phyloP scores from a whole-genome alignment of 2,113 vertebrate species.

The Leucosticte australis region DNA sequence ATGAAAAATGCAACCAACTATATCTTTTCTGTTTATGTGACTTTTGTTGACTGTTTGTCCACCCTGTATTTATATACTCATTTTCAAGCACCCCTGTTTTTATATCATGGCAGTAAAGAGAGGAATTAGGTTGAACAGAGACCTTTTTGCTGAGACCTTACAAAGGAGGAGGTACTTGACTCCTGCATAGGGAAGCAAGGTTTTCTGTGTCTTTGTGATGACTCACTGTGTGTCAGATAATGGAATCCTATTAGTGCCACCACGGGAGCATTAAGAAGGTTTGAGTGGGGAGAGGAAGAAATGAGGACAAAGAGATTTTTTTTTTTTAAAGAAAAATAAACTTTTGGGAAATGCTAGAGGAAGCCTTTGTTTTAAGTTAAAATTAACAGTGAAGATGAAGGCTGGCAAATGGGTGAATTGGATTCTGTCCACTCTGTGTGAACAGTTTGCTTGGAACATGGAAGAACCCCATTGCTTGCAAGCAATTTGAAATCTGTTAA shows the following conservation, averaged over 20 bases:
- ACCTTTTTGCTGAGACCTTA: background rate
- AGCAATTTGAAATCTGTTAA: background rate
- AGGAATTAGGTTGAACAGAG: slow-evolving; percentile 1
- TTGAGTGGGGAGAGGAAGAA: background rate
- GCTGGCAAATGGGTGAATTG: background rate
- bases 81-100: slow-evolving; percentile 4
- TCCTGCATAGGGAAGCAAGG: background rate
- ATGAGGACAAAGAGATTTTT: background rate
- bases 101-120: background rate
- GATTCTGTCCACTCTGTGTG: background rate
- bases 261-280: background rate
- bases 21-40: background rate
- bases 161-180: slow-evolving; percentile 23
- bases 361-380: slow-evolving; percentile 1
- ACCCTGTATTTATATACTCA: background rate
- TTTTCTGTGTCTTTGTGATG: slow-evolving; percentile 45
- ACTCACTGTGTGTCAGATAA: slow-evolving; percentile 5
- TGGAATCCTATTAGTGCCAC: slow-evolving; percentile 20
- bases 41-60: background rate
- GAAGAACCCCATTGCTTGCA: rapidly evolving
- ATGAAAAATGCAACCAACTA: background rate
- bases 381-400: background rate
- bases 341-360: background rate
- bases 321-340: background rate
- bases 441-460: background rate